Base-by-base conservation (phyloP, 2,113 vertebrate species). In the Setophaga coronata region DNA sequence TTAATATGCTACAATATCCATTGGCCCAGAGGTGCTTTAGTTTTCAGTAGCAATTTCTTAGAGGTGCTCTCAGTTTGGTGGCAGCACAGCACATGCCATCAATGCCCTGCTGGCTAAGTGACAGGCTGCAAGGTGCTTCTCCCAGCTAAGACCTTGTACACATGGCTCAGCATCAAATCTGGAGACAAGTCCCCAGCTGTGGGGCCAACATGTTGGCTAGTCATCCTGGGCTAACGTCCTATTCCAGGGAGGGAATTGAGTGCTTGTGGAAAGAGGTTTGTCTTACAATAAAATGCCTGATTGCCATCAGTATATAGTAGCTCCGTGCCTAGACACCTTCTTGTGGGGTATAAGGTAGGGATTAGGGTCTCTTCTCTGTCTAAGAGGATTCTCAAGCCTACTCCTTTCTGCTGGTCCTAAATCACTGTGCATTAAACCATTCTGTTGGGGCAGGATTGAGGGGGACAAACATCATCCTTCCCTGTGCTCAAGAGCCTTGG, bases 21-120 rank as follows among this genome's bases (percentile, higher is more conserved):
- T 18, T 25, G 10, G 9, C 28, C 48, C 78, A 28, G 31, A 69
- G 31, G 18, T 5, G 6, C 16, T 74, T 31, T 33, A n/a, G 20
- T 6, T 65, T 88, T 77, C 24, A 48, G 26, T 8, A 58, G 47
- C 25, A 50, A 21, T 54, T 74, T 79, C 14, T 43, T 48, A 60
- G 50, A 67, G 24, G 6, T 79, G 26, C 18, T 79, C 24, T 64
- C 76, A 67, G 18, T 65, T 48, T 66, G 58, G 36, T 77, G 64
- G 36, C 1, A 2, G 45, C 1, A 2, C 15, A 56, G 12, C 20
- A 33, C 3, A 25, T 16, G 33, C 10, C 1, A 4, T 23, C 1
- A 7, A 6, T 38, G 47, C 31, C 1, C 2, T n/a, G 18, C 11
- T 82, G 60, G 26, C 20, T 57, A 16, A 69, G 25, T 9, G 1